Percentiles rank a stretch among this genome's conserved stretches.
These are phyloP conservation scores for Oreotrochilus melanogaster DNA, from an alignment of 2,113 vertebrate species.

Conservation along the genomic window DNA sequence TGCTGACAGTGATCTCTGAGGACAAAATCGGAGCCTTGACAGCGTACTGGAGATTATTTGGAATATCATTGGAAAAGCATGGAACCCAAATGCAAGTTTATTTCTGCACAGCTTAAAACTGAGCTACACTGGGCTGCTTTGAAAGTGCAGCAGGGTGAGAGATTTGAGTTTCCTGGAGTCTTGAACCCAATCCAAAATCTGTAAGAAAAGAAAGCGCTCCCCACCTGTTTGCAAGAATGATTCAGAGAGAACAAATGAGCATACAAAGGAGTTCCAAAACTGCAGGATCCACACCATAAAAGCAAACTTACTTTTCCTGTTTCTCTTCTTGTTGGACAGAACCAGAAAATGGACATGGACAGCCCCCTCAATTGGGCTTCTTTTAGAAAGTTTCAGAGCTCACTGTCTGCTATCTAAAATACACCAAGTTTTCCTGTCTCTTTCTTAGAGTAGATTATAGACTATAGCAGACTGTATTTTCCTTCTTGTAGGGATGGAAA, in stretches of 20 bases:
- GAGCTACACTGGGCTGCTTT: neutral
- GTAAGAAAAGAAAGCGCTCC: constrained; percentile 50
- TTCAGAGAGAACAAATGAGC: constrained; percentile 72
- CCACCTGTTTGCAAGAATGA: constrained; percentile 76
- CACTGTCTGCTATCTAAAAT: neutral
- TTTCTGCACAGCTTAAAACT: neutral
- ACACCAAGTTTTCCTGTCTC: neutral
- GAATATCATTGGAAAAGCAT: neutral
- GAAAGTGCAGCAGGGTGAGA: neutral
- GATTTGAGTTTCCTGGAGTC: neutral
- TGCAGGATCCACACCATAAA: constrained; percentile 72
- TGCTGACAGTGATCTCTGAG: neutral
- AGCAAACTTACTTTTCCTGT: constrained; percentile 68
- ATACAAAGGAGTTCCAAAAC: constrained; percentile 66
- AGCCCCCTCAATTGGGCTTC: neutral
- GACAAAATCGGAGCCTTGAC: neutral
- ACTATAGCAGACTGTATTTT: neutral
- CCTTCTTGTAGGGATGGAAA: neutral
- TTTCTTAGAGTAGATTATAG: neutral
- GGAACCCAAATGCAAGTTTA: neutral
- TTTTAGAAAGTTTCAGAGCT: neutral
- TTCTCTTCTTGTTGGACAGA: neutral
- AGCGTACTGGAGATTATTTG: neutral
- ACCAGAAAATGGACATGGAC: constrained; percentile 1
- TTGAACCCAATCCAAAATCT: constrained; percentile 54